phyloP scores from a whole-genome alignment of 2,113 vertebrate genomes.

The Osmerus eperlanus region DNA sequence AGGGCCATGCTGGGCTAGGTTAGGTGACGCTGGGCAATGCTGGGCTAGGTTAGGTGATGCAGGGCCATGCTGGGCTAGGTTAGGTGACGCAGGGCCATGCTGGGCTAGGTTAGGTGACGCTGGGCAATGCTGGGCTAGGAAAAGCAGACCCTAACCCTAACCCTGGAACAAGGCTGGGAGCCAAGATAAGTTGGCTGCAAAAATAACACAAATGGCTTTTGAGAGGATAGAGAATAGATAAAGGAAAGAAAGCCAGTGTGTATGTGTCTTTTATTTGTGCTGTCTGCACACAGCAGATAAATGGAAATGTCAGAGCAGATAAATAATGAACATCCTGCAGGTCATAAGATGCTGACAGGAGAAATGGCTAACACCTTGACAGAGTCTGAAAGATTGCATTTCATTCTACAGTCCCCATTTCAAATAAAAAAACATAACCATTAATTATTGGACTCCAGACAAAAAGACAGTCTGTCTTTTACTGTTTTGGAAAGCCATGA shows the following conservation, averaged over 20 bases:
- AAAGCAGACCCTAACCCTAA: neutral
- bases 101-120: too few relatives aligned
- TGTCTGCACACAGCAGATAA: constrained; percentile 3
- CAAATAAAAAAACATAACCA: neutral
- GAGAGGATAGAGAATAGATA: neutral
- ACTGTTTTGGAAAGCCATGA: neutral
- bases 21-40: too few relatives aligned
- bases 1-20: too few relatives aligned
- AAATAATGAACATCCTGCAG: constrained; percentile 9
- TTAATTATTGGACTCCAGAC: neutral
- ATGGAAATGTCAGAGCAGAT: constrained; percentile 21
- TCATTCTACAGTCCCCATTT: neutral
- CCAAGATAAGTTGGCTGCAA: neutral
- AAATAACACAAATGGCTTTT: neutral
- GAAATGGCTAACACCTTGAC: neutral
- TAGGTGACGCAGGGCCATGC: too few relatives aligned
- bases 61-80: too few relatives aligned
- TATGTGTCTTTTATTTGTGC: neutral
- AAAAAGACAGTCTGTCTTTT: neutral
- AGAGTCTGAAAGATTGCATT: neutral
- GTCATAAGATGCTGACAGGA: neutral
- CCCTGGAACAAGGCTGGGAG: too few relatives aligned
- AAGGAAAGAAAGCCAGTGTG: neutral
- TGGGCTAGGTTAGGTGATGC: too few relatives aligned
- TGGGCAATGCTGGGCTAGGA: neutral